Percentiles rank a stretch among this genome's conserved stretches.
Conservation (phyloP, 2,797 vertebrate genomes). For the Eidolon dupreanum region DNA sequence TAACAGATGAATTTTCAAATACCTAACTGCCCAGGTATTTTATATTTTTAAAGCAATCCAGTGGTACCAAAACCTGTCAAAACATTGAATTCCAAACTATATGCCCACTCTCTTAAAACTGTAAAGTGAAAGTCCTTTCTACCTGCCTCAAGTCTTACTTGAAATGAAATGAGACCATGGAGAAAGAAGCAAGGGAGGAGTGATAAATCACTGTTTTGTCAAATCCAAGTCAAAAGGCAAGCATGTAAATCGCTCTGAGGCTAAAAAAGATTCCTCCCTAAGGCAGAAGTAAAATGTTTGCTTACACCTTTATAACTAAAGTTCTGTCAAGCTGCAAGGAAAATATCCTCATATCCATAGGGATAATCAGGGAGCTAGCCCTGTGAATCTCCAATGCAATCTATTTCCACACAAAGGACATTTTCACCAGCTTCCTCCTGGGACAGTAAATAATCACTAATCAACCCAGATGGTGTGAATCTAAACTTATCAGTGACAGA, state of each 20-base stretch:
- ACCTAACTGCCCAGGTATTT: neutral
- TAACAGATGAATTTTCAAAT: conserved; percentile 19
- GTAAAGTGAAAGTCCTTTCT: conserved; percentile 3
- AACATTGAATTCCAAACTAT: conserved; percentile 20
- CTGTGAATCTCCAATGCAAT: conserved; percentile 52
- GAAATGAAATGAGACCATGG: conserved; percentile 39
- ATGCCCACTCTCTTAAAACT: conserved; percentile 2
- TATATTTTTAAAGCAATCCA: conserved; percentile 34
- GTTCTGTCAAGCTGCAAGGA: conserved; percentile 56
- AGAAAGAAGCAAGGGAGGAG: conserved; percentile 19
- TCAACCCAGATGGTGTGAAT: conserved; percentile 74
- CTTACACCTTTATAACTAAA: conserved; percentile 72
- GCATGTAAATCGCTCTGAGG: conserved; percentile 54
- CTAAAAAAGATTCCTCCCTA: conserved; percentile 64
- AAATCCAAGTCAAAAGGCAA: conserved; percentile 53
- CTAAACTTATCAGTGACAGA: conserved; percentile 74
- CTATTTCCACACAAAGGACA: conserved; percentile 68
- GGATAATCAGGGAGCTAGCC: conserved; percentile 12
- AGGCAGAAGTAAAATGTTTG: conserved; percentile 66
- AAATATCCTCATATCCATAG: conserved; percentile 59
- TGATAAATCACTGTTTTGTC: conserved; percentile 64
- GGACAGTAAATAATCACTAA: conserved; percentile 72
- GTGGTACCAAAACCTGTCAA: neutral
- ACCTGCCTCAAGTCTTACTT: conserved; percentile 23
- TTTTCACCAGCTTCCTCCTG: conserved; percentile 62